Evolutionary conservation across 2,113 vertebrate genomes (phyloP).

Genomic region (Oplegnathus fasciatus): DNA sequence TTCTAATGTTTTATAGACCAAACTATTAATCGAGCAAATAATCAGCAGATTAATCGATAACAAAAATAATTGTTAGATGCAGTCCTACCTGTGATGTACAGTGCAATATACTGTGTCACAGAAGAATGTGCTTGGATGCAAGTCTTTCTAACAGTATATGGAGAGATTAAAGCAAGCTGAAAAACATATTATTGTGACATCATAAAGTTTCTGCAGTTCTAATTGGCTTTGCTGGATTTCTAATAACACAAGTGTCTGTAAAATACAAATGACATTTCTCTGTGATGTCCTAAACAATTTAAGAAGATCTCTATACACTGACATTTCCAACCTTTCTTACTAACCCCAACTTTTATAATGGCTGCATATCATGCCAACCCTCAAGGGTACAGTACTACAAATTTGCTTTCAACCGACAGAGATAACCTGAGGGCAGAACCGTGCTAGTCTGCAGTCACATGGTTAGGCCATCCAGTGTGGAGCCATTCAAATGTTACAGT

Average conservation of each 20-base stretch:
- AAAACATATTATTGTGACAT: neutral
- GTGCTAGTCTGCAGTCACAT: constrained; percentile 74
- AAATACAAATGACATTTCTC: neutral
- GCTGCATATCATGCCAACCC: constrained; percentile 27
- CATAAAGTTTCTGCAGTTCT: neutral
- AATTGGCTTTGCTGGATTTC: neutral
- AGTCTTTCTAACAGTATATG: neutral
- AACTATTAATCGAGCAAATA: no score
- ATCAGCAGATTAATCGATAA: no score
- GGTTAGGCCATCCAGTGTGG: constrained; percentile 42
- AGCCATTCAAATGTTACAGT: constrained; percentile 60
- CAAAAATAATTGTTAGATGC: no score
- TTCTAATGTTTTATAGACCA: no score
- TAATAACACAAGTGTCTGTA: neutral
- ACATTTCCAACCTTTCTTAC: constrained; percentile 4
- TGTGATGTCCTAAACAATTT: constrained; percentile 23
- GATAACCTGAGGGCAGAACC: constrained; percentile 70
- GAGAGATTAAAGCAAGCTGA: neutral
- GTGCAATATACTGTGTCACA: neutral
- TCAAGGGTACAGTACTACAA: constrained; percentile 22
- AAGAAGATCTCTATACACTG: neutral
- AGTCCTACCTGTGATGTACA: neutral
- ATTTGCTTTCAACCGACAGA: constrained; percentile 47
- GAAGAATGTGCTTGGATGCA: neutral
- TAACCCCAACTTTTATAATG: constrained; percentile 4